Base-by-base conservation (phyloP, 2,888 invertebrate genomes). In the Odiellus spinosus region DNA sequence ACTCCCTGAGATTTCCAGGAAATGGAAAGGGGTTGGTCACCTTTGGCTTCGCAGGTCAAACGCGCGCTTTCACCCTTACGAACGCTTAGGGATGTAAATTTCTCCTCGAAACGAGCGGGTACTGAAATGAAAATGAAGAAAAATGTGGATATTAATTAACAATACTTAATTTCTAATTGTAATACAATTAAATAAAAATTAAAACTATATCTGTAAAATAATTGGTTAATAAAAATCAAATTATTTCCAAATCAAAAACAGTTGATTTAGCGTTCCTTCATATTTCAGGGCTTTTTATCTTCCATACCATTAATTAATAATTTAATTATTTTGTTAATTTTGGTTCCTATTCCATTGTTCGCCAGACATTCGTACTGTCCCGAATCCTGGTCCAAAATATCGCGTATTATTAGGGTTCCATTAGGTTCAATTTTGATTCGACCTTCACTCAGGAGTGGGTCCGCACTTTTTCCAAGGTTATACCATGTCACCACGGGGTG, bases 101-200 rank as follows among this genome's bases (percentile, higher is more conserved):
- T 55, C 11, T 56, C 56, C 3, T 54, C 55, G 41, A 56, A 55
- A 17, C 52, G 47, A 2, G 55, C 56, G 20, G 56, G 56, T 43
- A 56, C 56, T 56, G 42, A n/a, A 46, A 47, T 14, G 4, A 40
- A n/a, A 40, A 35, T 36, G n/a, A 40, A 46, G 15, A 15, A 5
- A 12, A 14, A 3, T 26, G 26, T 8, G 26, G 26, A 26, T 6
- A 4, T 26, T 26, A 26, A 26, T 26, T 26, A 26, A 26, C n/a
- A n/a, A n/a, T n/a, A n/a, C 4, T 26, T 26, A 26, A 26, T 26
- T 26, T 26, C n/a, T n/a, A n/a, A n/a, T n/a, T n/a, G n/a, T n/a
- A n/a, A n/a, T n/a, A n/a, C n/a, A n/a, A n/a, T n/a, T 26, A 26
- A 26, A 26, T 26, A 6, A 26, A 26, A 8, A 26, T 26, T 26